Evolutionary conservation across 2,113 vertebrate species (phyloP).

Genomic region (Leucosticte australis): DNA sequence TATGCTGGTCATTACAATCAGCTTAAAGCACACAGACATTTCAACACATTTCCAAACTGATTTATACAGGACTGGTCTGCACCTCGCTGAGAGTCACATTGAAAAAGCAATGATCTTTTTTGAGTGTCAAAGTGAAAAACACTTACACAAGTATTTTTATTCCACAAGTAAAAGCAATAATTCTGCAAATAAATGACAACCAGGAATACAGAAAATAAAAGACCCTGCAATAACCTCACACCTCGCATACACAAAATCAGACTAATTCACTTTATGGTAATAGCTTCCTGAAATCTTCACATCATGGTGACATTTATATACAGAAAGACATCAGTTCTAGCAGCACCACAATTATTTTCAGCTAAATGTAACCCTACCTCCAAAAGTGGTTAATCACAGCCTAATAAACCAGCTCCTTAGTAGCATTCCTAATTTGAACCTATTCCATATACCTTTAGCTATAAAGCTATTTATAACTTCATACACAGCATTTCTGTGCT

Average conservation of each 20-base stretch:
- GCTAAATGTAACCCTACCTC: background rate
- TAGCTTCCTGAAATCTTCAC: background rate
- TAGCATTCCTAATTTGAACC: background rate
- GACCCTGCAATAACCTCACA: background rate
- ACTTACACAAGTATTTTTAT: background rate
- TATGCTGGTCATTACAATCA: background rate
- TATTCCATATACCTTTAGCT: background rate
- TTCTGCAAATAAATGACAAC: background rate
- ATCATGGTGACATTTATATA: background rate
- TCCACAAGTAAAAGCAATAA: background rate
- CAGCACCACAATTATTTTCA: background rate
- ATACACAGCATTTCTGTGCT: background rate
- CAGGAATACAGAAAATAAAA: background rate
- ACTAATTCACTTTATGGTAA: background rate
- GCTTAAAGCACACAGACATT: background rate
- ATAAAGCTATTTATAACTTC: background rate
- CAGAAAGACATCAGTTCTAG: background rate
- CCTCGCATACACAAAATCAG: background rate
- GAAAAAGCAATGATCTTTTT: background rate
- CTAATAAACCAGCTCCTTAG: background rate
- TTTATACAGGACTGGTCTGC: background rate
- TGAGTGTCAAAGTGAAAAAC: background rate
- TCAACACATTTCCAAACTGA: background rate
- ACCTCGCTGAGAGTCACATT: rapidly evolving
- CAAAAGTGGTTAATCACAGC: background rate